These are phyloP conservation scores for Cercopithecus mona DNA, from an alignment of 2,113 vertebrate species.

Conservation along the genomic window DNA sequence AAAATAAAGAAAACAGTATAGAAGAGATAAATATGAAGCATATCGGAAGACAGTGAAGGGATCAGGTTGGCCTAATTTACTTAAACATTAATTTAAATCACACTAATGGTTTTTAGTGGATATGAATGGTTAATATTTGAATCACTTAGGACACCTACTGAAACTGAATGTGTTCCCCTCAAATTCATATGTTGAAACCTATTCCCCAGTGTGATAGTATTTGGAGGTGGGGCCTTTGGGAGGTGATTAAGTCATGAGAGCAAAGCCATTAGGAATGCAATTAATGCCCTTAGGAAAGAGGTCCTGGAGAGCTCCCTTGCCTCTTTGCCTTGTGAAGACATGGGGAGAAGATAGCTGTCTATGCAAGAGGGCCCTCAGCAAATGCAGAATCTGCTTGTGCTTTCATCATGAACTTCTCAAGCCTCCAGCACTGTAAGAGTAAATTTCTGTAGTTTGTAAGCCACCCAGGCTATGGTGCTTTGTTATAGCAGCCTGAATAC, in stretches of 20 bases:
- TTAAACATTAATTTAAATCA: not conserved
- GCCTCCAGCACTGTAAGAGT: not conserved
- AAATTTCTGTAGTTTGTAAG: not conserved
- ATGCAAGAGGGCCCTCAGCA: not conserved
- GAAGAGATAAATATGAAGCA: not conserved
- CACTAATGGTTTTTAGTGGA: not conserved
- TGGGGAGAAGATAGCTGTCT: not conserved
- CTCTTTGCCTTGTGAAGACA: not conserved
- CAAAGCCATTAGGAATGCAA: not conserved
- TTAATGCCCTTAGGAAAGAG: not conserved
- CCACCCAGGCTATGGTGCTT: not conserved
- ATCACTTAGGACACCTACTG: not conserved
- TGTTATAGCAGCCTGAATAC: not conserved
- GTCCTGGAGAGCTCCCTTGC: not conserved
- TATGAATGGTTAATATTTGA: not conserved
- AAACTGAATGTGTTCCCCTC: not conserved
- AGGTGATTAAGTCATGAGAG: not conserved
- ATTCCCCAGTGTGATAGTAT: not conserved
- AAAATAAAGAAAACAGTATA: not conserved
- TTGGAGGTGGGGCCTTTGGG: not conserved
- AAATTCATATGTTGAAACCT: not conserved
- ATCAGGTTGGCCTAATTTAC: not conserved
- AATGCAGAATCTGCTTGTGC: not conserved
- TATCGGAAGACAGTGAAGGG: not conserved
- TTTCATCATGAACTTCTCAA: too few species aligned